Percentiles rank a stretch among this genome's conserved stretches.
Conservation (phyloP, 2,113 vertebrate genomes). For the Porphyrio hochstetteri region DNA sequence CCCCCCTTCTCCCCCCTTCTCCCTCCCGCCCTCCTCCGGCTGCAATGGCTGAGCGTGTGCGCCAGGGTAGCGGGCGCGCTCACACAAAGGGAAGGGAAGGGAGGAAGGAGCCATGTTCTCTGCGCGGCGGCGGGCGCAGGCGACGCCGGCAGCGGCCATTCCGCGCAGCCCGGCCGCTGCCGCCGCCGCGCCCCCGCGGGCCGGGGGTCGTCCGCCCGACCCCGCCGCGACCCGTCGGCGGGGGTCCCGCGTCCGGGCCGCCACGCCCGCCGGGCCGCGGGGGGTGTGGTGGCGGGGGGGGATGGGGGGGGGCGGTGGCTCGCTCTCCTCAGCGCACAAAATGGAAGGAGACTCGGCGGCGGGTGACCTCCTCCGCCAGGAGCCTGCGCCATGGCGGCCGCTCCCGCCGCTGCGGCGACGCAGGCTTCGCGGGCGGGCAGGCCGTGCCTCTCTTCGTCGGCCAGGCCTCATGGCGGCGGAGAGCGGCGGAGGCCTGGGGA, state of each 20-base stretch:
- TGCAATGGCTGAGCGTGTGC: conserved; percentile 84
- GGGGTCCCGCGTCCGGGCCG: neutral
- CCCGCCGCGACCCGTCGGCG: neutral
- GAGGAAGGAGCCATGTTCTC: conserved; percentile 92
- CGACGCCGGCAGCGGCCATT: conserved; percentile 91
- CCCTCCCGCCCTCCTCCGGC: neutral
- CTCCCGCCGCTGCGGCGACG: neutral
- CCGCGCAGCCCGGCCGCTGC: conserved; percentile 64
- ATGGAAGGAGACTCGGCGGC: conserved; percentile 88
- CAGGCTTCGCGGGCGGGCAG: neutral
- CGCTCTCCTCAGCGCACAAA: conserved; percentile 89
- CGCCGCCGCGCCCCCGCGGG: neutral
- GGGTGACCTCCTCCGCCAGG: conserved; percentile 84
- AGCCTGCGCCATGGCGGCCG: conserved; percentile 81
- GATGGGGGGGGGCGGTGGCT: conserved; percentile 71
- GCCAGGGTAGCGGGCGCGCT: conserved; percentile 57
- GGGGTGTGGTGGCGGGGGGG: neutral
- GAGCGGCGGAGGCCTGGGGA: neutral
- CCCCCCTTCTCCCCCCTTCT: neutral
- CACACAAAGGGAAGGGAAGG: conserved; percentile 93
- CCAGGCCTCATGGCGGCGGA: neutral
- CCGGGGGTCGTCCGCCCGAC: neutral
- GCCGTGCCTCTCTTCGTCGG: neutral
- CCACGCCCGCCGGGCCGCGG: conserved; percentile 57
- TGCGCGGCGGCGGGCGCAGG: conserved; percentile 75